Percentiles rank a stretch among this genome's conserved stretches.
Evolutionary conservation across 2,888 invertebrate species (phyloP).

Genomic region (Erebia epiphron): DNA sequence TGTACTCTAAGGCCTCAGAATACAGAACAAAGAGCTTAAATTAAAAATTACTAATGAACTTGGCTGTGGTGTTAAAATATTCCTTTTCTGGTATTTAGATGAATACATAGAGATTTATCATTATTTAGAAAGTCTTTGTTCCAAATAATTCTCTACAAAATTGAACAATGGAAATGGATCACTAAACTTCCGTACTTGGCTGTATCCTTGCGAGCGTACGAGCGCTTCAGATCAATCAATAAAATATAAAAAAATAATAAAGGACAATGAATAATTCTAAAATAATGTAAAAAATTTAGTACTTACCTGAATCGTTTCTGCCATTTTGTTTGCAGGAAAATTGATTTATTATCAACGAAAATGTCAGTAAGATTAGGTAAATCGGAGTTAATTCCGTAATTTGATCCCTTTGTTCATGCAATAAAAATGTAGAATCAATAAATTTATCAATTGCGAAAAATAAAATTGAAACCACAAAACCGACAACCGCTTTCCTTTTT

Average conservation of each 20-base stretch:
- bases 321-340: slow-evolving; percentile 15
- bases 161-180: not conserved
- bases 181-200: no score
- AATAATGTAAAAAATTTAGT: not conserved
- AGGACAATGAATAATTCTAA: not conserved
- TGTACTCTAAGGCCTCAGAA: no score
- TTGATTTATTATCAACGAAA: not conserved
- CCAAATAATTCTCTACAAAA: no score
- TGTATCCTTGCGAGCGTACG: no score
- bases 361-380: not conserved
- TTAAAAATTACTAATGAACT: no score
- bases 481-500: not conserved
- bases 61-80: no score
- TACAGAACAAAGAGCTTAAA: no score
- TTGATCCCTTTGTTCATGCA: not conserved
- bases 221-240: not conserved
- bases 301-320: slow-evolving; percentile 20
- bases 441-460: not conserved
- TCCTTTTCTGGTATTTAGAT: no score
- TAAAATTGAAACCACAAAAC: not conserved
- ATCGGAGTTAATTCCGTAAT: not conserved
- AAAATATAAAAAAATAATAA: not conserved
- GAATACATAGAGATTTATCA: no score
- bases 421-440: not conserved
- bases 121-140: no score